A percentile compares a stretch with the other conserved stretches of the same genome.
phyloP scores from a whole-genome alignment of 2,797 vertebrate species.

The Rhyacichthys aspro region DNA sequence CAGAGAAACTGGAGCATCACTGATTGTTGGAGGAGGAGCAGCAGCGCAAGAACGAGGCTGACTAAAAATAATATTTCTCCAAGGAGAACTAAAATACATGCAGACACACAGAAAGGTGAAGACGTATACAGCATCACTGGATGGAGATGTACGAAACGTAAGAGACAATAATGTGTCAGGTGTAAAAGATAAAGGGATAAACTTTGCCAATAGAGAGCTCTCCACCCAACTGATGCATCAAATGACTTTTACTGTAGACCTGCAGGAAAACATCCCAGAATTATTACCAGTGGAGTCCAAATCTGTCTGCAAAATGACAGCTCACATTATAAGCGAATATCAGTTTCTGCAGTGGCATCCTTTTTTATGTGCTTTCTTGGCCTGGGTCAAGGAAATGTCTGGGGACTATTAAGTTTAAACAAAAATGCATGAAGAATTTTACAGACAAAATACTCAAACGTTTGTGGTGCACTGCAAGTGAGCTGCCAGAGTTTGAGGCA shows the following conservation, averaged over 20 bases:
- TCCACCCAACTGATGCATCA: conserved; percentile 17
- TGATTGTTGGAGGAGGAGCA: conserved; percentile 77
- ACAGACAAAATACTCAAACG: background rate
- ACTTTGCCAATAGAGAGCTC: conserved; percentile 10
- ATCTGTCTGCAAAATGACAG: background rate
- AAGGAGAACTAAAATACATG: conserved; percentile 83
- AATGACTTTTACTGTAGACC: conserved; percentile 2
- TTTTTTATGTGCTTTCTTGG: conserved; percentile 37
- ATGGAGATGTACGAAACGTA: conserved; percentile 14
- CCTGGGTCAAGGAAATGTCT: conserved; percentile 29
- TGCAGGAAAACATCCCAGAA: conserved; percentile 7
- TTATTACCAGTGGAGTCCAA: background rate
- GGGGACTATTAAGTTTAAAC: conserved; percentile 25
- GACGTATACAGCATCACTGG: conserved; percentile 12
- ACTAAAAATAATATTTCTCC: conserved; percentile 85
- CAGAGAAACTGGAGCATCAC: conserved; percentile 81
- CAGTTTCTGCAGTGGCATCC: conserved; percentile 14
- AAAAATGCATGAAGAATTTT: conserved; percentile 8
- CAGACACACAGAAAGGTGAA: conserved; percentile 41
- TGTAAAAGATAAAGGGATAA: background rate
- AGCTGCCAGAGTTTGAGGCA: conserved; percentile 11
- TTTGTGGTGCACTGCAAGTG: background rate
- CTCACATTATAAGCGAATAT: background rate
- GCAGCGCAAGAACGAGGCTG: conserved; percentile 72
- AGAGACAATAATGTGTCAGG: background rate